These are phyloP conservation scores for Bugula neritina DNA, from an alignment of 2,888 invertebrate genomes.

Conservation along the genomic window DNA sequence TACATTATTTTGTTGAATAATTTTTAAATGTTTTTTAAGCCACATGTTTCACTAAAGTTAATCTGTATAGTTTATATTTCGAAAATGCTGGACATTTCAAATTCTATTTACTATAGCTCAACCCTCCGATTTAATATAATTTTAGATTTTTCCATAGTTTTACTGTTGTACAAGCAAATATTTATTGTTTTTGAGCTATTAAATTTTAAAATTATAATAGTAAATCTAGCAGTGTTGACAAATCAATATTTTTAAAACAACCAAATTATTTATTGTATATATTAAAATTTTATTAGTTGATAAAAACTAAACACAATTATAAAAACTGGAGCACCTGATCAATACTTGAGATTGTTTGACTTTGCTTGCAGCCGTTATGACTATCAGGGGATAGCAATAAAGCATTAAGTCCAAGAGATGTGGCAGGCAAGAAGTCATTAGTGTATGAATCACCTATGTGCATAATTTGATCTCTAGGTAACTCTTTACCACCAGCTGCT, in stretches of 20 bases:
- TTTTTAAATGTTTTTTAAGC: no score
- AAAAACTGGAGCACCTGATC: not conserved
- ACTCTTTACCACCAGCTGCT: not conserved
- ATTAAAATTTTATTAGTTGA: not conserved
- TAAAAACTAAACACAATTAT: no score
- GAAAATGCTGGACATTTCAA: no score
- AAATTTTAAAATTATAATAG: not conserved
- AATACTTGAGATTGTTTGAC: not conserved
- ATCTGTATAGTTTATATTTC: no score
- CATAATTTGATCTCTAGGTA: not conserved
- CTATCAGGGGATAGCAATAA: not conserved
- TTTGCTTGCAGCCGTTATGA: not conserved
- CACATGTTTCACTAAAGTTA: no score
- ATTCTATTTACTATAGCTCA: no score
- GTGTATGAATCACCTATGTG: conserved; percentile 15
- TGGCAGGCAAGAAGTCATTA: not conserved
- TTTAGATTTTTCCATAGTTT: not conserved
- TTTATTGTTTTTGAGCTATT: not conserved
- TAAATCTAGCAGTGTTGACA: no score
- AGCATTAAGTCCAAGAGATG: conserved; percentile 3
- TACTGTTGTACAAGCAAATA: not conserved
- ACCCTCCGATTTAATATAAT: no score
- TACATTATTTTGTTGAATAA: no score
- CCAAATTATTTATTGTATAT: no score
- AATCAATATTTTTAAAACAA: no score